These are phyloP conservation scores for Epinephelus lanceolatus DNA, from an alignment of 2,113 vertebrate genomes.

Conservation along the genomic window DNA sequence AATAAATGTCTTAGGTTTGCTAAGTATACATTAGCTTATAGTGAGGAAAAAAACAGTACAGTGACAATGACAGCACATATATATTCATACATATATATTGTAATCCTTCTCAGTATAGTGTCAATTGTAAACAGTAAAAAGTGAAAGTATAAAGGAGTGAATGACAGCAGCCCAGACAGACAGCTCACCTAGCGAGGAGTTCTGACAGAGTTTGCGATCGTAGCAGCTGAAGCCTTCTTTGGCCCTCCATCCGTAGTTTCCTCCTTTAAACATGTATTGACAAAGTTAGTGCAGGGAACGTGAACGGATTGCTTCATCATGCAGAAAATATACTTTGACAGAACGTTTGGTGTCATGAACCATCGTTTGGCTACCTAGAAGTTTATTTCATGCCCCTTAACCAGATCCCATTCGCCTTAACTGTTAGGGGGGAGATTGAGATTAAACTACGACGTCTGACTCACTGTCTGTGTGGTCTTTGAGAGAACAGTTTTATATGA, in stretches of 20 bases:
- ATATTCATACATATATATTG: no score
- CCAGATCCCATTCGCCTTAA: conserved; percentile 2
- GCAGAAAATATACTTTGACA: neutral
- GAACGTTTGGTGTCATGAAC: neutral
- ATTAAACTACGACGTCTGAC: conserved; percentile 20
- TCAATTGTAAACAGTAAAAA: neutral
- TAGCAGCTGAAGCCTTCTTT: conserved; percentile 89
- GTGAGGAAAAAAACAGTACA: no score
- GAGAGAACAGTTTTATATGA: neutral
- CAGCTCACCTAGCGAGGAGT: conserved; percentile 85
- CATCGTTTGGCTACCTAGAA: conserved; percentile 20
- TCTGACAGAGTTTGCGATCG: conserved; percentile 85
- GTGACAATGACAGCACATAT: neutral
- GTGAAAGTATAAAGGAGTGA: neutral
- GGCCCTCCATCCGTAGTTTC: conserved; percentile 89
- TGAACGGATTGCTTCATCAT: neutral
- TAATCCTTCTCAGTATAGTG: neutral
- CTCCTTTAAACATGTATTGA: conserved; percentile 71
- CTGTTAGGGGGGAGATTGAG: conserved; percentile 4
- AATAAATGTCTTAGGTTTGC: no score
- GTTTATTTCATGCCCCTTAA: conserved; percentile 23
- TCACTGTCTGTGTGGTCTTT: conserved; percentile 7
- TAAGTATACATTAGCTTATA: no score
- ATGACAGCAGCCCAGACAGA: neutral
- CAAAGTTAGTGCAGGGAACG: conserved; percentile 1